Base-by-base conservation (phyloP, 2,797 vertebrate genomes). In the Schizopygopsis pylzovi region DNA sequence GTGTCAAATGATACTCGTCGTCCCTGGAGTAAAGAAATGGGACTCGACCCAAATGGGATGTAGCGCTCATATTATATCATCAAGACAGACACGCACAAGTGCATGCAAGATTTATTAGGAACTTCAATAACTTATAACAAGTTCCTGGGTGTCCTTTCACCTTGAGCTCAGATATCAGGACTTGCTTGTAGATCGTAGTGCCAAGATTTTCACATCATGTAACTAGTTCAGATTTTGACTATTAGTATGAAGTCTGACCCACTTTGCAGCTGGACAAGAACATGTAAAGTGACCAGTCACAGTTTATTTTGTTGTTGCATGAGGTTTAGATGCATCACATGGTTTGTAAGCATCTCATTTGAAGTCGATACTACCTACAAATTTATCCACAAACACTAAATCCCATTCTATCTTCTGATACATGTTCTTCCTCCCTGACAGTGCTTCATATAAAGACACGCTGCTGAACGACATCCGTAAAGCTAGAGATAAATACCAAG, bases 401-500 rank as follows among this genome's bases (percentile, higher is more conserved):
- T 16, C 72, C 45, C 28, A 16, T 65, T 77, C 12, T 56, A 28
- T 59, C 7, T 52, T 76, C 67, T 43, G 56, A 52, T 16, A 6
- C 11, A 39, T 79, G 0, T 73, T 59, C 6, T 49, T 56, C 63
- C 8, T 72, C 2, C 37, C 9, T 82, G 22, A 1, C 88, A 99
- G 98, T 81, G 94, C 95, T 8, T 97, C 96, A 70, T 97, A 95
- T 82, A 98, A 98, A 92, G 97, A 99, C 94, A 97, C 96, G 0
- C 91, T 99, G 80, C 93, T 99, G 81, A 98, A 97, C 73, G 97
- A 99, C 91, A 99, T 99, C 91, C 94, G 97, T 71, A 99, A 97
- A 93, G 97, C 97, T 83, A 94, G 98, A 91, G 96, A 97, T 86
- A 98, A 97, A 86, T 98, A 98, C 86, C 97, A 98, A 92, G 98